Evolutionary conservation across 2,888 invertebrate species (phyloP).

Genomic region (Cataglyphis altisquamis): DNA sequence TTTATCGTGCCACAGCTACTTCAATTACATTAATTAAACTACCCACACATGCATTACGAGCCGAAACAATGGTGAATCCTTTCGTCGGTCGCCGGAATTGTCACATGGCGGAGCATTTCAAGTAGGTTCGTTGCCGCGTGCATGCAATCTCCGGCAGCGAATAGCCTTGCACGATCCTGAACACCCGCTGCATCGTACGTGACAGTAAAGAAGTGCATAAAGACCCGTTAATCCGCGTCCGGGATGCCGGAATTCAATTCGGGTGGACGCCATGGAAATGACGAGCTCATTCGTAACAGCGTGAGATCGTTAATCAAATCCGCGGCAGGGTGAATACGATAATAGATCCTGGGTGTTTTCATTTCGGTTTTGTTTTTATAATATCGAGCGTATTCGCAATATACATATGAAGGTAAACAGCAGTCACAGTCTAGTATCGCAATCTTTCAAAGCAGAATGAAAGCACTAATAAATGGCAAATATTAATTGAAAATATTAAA

Average conservation of each 20-base stretch:
- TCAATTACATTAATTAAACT: conserved; percentile 78
- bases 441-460: conserved; percentile 14
- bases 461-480: conserved; percentile 13
- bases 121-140: conserved; percentile 65
- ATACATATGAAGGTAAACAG: neutral
- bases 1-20: conserved; percentile 64
- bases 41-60: conserved; percentile 64
- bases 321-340: conserved; percentile 57
- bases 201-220: conserved; percentile 70
- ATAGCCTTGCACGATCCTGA: conserved; percentile 63
- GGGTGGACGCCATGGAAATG: conserved; percentile 64
- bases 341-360: conserved; percentile 25
- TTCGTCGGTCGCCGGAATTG: conserved; percentile 65
- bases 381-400: conserved; percentile 10
- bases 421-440: neutral
- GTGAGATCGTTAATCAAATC: conserved; percentile 72
- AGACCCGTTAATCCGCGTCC: conserved; percentile 73
- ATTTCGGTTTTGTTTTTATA: conserved; percentile 14
- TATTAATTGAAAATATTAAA: conserved; percentile 32
- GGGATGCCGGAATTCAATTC: conserved; percentile 66
- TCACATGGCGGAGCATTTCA: conserved; percentile 73
- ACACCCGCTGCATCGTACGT: conserved; percentile 53
- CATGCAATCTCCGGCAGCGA: conserved; percentile 74
- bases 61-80: conserved; percentile 70
- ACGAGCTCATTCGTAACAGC: conserved; percentile 69